Evolutionary conservation across 2,888 invertebrate species (phyloP).

Genomic region (Campoletis raptor): DNA sequence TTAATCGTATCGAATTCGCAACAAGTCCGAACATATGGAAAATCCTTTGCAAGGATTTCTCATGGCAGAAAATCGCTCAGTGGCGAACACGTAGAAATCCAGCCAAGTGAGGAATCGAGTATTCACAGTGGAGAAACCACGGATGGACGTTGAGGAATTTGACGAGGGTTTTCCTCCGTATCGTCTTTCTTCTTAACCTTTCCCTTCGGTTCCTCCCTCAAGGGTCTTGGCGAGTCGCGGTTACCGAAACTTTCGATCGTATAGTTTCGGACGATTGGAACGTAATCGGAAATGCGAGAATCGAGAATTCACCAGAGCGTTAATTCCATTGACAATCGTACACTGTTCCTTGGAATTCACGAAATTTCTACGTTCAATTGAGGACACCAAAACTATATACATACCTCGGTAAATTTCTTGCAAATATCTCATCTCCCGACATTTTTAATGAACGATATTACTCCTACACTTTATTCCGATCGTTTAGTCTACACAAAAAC

Average conservation of each 20-base stretch:
- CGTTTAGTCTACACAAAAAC: not conserved
- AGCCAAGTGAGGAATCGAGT: constrained; percentile 59
- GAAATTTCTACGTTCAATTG: constrained; percentile 21
- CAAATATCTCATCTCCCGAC: not conserved
- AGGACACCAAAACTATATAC: not conserved
- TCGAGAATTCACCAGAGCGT: constrained; percentile 47
- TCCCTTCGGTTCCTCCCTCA: not conserved
- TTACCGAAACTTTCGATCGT: constrained; percentile 61
- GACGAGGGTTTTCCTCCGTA: constrained; percentile 50
- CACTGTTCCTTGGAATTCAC: constrained; percentile 39
- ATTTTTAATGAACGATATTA: not conserved
- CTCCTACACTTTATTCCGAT: not conserved
- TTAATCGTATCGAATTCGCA: not conserved
- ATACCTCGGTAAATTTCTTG: not conserved
- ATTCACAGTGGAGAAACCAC: constrained; percentile 62
- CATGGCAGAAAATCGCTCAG: constrained; percentile 8
- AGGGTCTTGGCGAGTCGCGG: constrained; percentile 29
- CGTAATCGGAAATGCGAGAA: constrained; percentile 62
- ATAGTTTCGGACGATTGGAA: constrained; percentile 46
- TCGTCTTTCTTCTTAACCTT: not conserved
- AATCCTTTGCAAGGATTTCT: not conserved
- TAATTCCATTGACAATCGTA: constrained; percentile 38
- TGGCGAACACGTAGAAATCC: constrained; percentile 29
- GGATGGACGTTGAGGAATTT: constrained; percentile 61
- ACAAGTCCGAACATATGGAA: constrained; percentile 8